Conservation (phyloP, 2,888 invertebrate species). For the Thymelicus lineola region DNA sequence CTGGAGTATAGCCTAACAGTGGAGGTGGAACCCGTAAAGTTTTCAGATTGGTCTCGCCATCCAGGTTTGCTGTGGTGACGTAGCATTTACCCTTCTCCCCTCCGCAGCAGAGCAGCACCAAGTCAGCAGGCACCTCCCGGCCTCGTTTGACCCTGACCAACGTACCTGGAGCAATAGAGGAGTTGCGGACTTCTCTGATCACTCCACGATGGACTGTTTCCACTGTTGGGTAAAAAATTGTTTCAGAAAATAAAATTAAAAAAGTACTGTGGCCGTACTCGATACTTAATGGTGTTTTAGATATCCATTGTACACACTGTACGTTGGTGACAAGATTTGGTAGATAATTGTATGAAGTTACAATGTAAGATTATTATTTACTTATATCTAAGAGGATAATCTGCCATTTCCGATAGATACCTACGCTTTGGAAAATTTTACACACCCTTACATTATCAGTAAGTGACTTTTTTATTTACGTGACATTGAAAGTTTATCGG, state of each 20-base stretch:
- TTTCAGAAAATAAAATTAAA: too few relatives aligned
- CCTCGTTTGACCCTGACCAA: slow-evolving; percentile 89
- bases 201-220: slow-evolving; percentile 84
- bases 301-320: too few relatives aligned
- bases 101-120: slow-evolving; percentile 89
- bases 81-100: slow-evolving; percentile 89
- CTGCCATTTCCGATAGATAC: too few relatives aligned
- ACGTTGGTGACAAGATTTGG: too few relatives aligned
- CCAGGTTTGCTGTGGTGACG: slow-evolving; percentile 94
- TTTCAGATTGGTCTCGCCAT: slow-evolving; percentile 93
- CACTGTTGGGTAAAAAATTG: slow-evolving; percentile 67
- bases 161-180: slow-evolving; percentile 90
- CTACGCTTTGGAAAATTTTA: too few relatives aligned
- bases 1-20: slow-evolving; percentile 71
- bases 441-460: too few relatives aligned
- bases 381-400: too few relatives aligned
- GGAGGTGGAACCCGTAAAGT: slow-evolving; percentile 80
- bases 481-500: not conserved
- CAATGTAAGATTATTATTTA: too few relatives aligned
- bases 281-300: too few relatives aligned
- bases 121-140: slow-evolving; percentile 92
- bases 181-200: slow-evolving; percentile 81
- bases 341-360: too few relatives aligned
- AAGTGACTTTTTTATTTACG: too few relatives aligned
- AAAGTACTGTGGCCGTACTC: too few relatives aligned